Evolutionary conservation across 2,888 invertebrate genomes (phyloP).

Genomic region (Eremobia ochroleuca): DNA sequence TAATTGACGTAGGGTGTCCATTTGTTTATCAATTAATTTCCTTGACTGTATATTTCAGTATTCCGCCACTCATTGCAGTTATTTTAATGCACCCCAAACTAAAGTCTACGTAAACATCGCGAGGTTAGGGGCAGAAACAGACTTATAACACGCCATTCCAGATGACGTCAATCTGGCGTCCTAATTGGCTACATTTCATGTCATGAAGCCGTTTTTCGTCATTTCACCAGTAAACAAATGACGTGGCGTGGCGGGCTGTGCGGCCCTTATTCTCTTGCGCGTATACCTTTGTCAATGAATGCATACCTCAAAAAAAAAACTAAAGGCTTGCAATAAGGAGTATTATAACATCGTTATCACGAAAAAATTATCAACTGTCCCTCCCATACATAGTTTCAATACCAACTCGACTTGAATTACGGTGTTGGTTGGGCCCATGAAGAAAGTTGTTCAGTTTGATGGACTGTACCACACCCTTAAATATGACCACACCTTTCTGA

Average conservation of each 20-base stretch:
- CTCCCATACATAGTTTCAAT: background rate
- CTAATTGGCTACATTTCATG: background rate
- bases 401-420: background rate
- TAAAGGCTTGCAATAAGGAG: background rate
- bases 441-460: background rate
- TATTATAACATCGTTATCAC: background rate
- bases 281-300: background rate
- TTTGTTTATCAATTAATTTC: too few relatives aligned
- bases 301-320: background rate
- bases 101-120: background rate
- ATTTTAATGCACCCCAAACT: background rate
- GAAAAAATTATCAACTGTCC: too few relatives aligned
- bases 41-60: background rate
- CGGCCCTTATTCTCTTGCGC: too few relatives aligned
- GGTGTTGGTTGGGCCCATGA: too few relatives aligned
- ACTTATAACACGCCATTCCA: slow-evolving; percentile 2
- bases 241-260: background rate
- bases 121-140: background rate
- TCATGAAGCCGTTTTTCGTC: background rate
- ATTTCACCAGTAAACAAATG: background rate
- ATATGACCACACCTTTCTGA: background rate
- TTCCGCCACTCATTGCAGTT: too few relatives aligned
- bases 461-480: background rate
- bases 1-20: too few relatives aligned
- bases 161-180: background rate